Base-by-base conservation (phyloP, 2,888 invertebrate genomes). In the Yponomeuta sedellus region DNA sequence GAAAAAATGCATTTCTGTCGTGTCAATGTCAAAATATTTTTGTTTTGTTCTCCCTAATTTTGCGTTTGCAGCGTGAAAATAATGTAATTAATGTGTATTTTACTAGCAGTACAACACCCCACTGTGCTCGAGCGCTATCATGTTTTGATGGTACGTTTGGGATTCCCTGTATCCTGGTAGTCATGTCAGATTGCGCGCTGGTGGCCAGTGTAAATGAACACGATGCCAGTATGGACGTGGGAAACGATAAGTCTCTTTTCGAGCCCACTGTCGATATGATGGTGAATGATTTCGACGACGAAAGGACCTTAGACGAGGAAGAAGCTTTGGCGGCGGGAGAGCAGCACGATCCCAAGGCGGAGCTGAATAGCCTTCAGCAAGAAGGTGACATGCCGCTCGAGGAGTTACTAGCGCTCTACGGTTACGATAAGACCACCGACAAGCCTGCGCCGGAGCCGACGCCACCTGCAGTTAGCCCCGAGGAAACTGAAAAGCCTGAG, bases 341-440 rank as follows among this genome's bases (percentile, higher is more conserved):
- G 87, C 91, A 93, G 64, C 94, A 95, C 75, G 97, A 98, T 85
- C 95, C 96, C 64, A 94, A 95, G 77, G 96, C 96, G 76, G 98
- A 98, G 88, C 93, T 98, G 64, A 95, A 96, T 74, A 97, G 96
- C 80, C 91, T 98, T 70, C 96, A 97, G 82, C 95, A 95, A 92
- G 98, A 98, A 88, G 96, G 98, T 83, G 97, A 98, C 91, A 98
- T 99, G 97, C 98, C 99, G 69, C 92, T 99, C 73, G 98, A 98
- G 79, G 97, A 98, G 80, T 88, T 99, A 67, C 90, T 99, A 75
- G 97, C 97, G 12, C 94, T 98, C 84, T 99, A 99, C 86, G 96
- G 96, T 71, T 96, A 94, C 86, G 90, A 93, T 73, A 92, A 73
- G 79, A 86, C 69, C 69, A 87, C 88, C 86, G 89, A 90, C 61